Percentiles rank a stretch among this genome's conserved stretches.
These are phyloP conservation scores for Labeo calbasu DNA, from an alignment of 2,797 vertebrate species.

Conservation along the genomic window DNA sequence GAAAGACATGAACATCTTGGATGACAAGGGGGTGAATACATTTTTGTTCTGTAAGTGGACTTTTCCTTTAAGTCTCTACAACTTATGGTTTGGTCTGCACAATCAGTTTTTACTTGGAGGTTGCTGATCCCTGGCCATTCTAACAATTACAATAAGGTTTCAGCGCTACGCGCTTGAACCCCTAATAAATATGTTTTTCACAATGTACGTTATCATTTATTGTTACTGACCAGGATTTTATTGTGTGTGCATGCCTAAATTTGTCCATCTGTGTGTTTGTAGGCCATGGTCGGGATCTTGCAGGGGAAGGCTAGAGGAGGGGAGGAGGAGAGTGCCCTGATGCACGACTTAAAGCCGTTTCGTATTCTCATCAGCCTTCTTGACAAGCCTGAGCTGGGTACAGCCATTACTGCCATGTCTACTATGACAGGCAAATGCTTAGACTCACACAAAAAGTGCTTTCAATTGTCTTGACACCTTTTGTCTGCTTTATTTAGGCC, in stretches of 20 bases:
- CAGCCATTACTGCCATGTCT: conserved; percentile 13
- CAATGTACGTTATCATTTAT: conserved; percentile 8
- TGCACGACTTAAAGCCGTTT: conserved; percentile 97
- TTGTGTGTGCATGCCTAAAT: not conserved
- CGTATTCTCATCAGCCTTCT: conserved; percentile 97
- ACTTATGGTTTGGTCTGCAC: no score
- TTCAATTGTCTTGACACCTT: not conserved
- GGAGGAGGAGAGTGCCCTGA: conserved; percentile 90
- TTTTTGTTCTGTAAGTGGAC: no score
- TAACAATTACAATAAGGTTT: no score
- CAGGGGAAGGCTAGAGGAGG: conserved; percentile 90
- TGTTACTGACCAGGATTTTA: not conserved
- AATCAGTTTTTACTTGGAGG: no score
- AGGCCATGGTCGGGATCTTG: conserved; percentile 98
- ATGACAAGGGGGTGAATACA: no score
- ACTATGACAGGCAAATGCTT: not conserved
- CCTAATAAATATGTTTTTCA: not conserved
- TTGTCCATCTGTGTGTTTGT: conserved; percentile 50
- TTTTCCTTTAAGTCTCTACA: no score
- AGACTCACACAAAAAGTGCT: not conserved
- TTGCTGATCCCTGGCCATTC: no score
- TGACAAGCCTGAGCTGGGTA: conserved; percentile 99
- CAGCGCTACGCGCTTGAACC: no score
- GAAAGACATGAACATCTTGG: no score
- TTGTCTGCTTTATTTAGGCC: conserved; percentile 78